Evolutionary conservation across 2,113 vertebrate genomes (phyloP), one percentile per base, ranked within the genome.

Genomic region (Pholis gunnellus): DNA sequence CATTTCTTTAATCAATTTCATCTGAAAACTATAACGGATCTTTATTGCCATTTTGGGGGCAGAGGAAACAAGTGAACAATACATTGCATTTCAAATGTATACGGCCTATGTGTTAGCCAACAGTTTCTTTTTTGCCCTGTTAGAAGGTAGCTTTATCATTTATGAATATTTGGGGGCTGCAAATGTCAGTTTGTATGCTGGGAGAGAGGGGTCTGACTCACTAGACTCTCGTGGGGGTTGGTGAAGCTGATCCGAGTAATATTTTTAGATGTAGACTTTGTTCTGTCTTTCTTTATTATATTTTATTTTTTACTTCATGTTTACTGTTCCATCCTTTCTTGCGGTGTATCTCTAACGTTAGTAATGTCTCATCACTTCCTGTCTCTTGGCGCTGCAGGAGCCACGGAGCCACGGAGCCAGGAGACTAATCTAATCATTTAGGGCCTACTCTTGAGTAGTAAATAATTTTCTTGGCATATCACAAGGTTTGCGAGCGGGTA

Each of bases 401-500:
- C 73, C 79, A 63, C 31, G 71, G 34, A 83, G 70, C 72, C 78
- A 64, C 34, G 0, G 67, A 87, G 85, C 87, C 86, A 79, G 82
- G 75, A 90, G 81, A 87, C 82, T 89, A 87, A 94, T 93, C 88
- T 88, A 84, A 90, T 93, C 86, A 88, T 87, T 88, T 83, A 81
- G 48, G 78, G 50, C 34, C 74, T 74, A 63, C 52, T 87, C 71
- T 63, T 81, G 70, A 77, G 75, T 72, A 79, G 81, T 89, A 90
- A 87, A 92, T 90, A 44, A 87, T 90, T 78, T 87, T 89, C 83
- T 85, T 89, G 87, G 87, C 83, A 82, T 86, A 68, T 81, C 72
- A 74, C 78, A 56, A 25, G 34, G 22, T 81, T 46, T 64, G 34
- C 40, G 25, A 44, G 9, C 71, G 34, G 25, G 22, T 57, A 46